A percentile compares a stretch with the other conserved stretches of the same genome.
phyloP scores from a whole-genome alignment of 30 jellyfish, hydroid and myxozoan species.

The Chrysaora quinquecirrha region DNA sequence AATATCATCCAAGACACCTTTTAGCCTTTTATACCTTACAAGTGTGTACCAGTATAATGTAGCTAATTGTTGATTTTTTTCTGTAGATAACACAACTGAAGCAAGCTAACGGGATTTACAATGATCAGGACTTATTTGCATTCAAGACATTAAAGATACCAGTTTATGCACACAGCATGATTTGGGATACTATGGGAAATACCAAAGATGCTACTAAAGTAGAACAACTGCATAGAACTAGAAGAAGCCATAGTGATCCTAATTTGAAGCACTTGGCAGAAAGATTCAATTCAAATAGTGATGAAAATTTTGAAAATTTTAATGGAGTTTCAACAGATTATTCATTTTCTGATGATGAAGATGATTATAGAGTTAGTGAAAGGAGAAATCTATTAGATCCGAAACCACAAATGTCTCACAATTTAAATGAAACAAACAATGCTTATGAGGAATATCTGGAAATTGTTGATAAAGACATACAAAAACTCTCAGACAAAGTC shows the following conservation, averaged over 20 bases:
- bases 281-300: slow-evolving; percentile 2
- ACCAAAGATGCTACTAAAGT: neutral
- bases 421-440: slow-evolving; percentile 18
- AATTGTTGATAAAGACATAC: slow-evolving; percentile 51
- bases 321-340: slow-evolving; percentile 4
- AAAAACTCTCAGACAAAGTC: slow-evolving; percentile 32
- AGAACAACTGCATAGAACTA: slow-evolving; percentile 3
- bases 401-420: neutral
- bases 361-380: slow-evolving; percentile 7
- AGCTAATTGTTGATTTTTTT: neutral
- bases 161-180: slow-evolving; percentile 44
- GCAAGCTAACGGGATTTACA: slow-evolving; percentile 74
- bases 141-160: slow-evolving; percentile 45
- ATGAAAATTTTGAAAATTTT: neutral
- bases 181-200: slow-evolving; percentile 41
- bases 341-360: slow-evolving; percentile 39
- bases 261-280: slow-evolving; percentile 20
- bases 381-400: slow-evolving; percentile 9
- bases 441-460: slow-evolving; percentile 58
- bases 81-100: slow-evolving; percentile 64
- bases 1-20: no score
- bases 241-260: slow-evolving; percentile 54
- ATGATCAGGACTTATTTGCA: slow-evolving; percentile 65
- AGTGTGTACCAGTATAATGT: no score
- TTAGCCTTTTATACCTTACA: no score